Evolutionary conservation across 2,113 vertebrate genomes (phyloP), one percentile per base, ranked within the genome.

Genomic region (Eonycteris spelaea): DNA sequence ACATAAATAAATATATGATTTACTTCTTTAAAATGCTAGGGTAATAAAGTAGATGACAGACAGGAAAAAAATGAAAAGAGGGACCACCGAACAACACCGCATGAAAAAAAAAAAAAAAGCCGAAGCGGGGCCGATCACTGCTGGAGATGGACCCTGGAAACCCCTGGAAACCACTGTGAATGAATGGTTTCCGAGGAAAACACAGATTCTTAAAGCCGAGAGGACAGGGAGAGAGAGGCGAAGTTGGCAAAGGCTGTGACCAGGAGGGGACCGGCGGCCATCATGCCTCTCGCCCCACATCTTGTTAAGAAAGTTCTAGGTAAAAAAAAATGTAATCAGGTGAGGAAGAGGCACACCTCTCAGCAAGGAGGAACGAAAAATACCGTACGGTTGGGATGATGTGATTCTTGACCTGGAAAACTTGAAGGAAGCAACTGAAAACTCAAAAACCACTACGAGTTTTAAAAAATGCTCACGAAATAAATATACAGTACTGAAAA

Each of bases 351-450:
- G 13, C 48, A 8, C 35, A 2, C 67, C 13, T 35, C 33, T 55
- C 67, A 75, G 79, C 65, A 40, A 79, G 55, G 43, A 79, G 40
- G 38, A 77, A 63, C 59, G 30, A 57, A 71, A 78, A 83, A 5
- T 91, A 43, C 35, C 38, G 67, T 53, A 51, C 18, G n/a, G n/a
- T 74, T 10, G 65, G 61, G 35, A 28, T 48, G 63, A 38, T 70
- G 2, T 3, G 30, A 15, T 92, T 70, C 22, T 95, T 35, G 59
- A 19, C 35, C 19, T 86, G n/a, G 90, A 82, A 89, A 84, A 51
- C 68, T 45, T 71, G 48, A 93, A n/a, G 61, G 18, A 55, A 92
- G 28, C 67, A 82, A 75, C 35, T 48, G 24, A 86, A 84, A 91
- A 28, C 53, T 8, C 55, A 13, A 7, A 84, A 86, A 67, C 43